A percentile compares a stretch with the other conserved stretches of the same genome.
These are phyloP conservation scores for Zingel zingel DNA, from an alignment of 2,113 vertebrate genomes.

Conservation along the genomic window DNA sequence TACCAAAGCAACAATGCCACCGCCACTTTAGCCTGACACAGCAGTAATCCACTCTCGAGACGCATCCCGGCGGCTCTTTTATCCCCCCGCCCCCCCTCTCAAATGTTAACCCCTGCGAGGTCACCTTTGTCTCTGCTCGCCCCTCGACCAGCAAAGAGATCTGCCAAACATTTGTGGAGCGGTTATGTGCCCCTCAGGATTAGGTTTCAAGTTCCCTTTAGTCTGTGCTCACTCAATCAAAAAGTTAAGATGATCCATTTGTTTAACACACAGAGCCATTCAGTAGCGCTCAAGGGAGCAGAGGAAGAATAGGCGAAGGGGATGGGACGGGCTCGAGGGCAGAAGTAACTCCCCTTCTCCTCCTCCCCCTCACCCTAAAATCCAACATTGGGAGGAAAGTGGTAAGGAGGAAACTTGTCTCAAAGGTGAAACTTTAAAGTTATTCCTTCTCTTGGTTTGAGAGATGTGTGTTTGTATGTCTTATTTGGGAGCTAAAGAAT, in stretches of 20 bases:
- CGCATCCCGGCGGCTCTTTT: constrained; percentile 54
- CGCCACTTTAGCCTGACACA: constrained; percentile 50
- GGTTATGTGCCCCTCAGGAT: constrained; percentile 84
- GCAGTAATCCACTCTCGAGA: constrained; percentile 65
- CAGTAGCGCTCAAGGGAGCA: constrained; percentile 82
- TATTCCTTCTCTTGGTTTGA: neutral
- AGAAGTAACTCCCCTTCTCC: constrained; percentile 53
- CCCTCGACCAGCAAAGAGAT: constrained; percentile 78
- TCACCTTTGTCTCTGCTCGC: constrained; percentile 82
- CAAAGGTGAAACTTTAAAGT: constrained; percentile 32
- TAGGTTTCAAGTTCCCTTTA: constrained; percentile 87
- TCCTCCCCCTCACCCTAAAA: constrained; percentile 31
- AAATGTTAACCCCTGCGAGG: constrained; percentile 74
- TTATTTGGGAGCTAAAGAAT: neutral
- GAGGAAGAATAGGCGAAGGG: constrained; percentile 75
- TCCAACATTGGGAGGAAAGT: constrained; percentile 57
- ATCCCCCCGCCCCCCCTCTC: constrained; percentile 12
- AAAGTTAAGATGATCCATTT: constrained; percentile 88
- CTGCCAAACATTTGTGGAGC: constrained; percentile 84
- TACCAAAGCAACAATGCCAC: constrained; percentile 45
- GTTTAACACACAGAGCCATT: constrained; percentile 87
- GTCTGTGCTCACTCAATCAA: constrained; percentile 87
- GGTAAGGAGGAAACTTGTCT: constrained; percentile 52
- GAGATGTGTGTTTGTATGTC: neutral
- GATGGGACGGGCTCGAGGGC: constrained; percentile 73